Percentiles rank a stretch among this genome's conserved stretches.
Evolutionary conservation across 2,888 invertebrate species (phyloP).

Genomic region (Dryococelus australis): DNA sequence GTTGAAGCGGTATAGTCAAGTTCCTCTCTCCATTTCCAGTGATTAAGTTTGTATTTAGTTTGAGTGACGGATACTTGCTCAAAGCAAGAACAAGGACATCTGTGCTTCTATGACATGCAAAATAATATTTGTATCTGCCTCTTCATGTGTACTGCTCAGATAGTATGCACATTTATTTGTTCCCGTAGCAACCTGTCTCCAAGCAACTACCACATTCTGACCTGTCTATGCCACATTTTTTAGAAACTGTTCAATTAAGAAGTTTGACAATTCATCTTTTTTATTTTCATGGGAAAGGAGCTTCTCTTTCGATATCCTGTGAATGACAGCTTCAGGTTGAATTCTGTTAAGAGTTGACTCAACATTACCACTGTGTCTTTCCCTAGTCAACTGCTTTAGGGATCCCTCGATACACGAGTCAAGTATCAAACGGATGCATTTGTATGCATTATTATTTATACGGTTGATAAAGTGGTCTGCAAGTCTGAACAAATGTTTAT

Average conservation of each 20-base stretch:
- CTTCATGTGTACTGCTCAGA: too few species aligned
- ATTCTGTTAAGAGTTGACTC: not conserved
- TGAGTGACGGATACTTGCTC: not conserved
- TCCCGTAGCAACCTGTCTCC: not conserved
- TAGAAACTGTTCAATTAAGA: not conserved
- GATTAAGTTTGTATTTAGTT: not conserved
- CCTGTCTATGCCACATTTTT: not conserved
- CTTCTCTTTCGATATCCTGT: too few species aligned
- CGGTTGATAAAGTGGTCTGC: too few species aligned
- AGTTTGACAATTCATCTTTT: not conserved
- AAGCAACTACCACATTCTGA: slow-evolving; percentile 2
- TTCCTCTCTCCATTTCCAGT: too few species aligned
- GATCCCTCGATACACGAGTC: too few species aligned
- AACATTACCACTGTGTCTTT: not conserved
- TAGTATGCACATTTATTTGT: not conserved
- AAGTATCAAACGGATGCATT: too few species aligned
- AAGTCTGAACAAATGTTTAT: too few species aligned
- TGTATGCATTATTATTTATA: too few species aligned
- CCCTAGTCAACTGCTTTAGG: too few species aligned
- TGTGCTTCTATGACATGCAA: too few species aligned
- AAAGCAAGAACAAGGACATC: not conserved
- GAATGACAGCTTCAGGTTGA: not conserved
- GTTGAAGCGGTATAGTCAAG: not conserved
- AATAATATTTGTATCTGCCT: too few species aligned
- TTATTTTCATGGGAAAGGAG: slow-evolving; percentile 11